Evolutionary conservation across 2,888 invertebrate species (phyloP).

Genomic region (Stenoptilia bipunctidactyla): DNA sequence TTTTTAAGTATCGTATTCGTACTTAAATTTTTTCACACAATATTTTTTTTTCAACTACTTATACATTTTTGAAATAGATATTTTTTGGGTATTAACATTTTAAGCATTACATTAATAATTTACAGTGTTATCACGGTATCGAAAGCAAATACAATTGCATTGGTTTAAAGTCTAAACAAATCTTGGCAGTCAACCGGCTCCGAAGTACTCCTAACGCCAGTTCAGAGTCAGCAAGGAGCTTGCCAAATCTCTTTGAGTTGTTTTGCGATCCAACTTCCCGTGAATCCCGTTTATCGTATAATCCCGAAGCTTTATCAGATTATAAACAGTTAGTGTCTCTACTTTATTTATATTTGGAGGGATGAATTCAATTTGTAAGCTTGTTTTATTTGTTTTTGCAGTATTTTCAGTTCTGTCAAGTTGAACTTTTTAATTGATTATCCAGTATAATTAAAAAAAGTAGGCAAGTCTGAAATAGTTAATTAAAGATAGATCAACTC

Average conservation of each 20-base stretch:
- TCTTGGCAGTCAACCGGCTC: neutral
- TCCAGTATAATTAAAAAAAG: too few species aligned
- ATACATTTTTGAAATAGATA: too few species aligned
- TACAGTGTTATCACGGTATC: neutral
- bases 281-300: neutral
- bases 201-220: constrained; percentile 2
- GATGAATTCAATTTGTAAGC: too few species aligned
- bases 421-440: too few species aligned
- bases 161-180: neutral
- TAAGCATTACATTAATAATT: neutral
- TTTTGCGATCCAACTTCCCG: constrained; percentile 13
- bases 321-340: neutral
- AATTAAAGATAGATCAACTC: too few species aligned
- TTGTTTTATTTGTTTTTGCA: too few species aligned
- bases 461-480: too few species aligned
- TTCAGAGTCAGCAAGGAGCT: constrained; percentile 15
- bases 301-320: constrained; percentile 1
- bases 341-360: too few species aligned
- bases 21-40: too few species aligned
- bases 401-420: too few species aligned
- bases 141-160: neutral
- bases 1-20: too few species aligned
- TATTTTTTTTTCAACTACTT: too few species aligned
- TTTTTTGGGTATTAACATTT: neutral
- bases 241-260: constrained; percentile 19